Base-by-base conservation (phyloP, 2,113 vertebrate species). In the Poeciliopsis occidentalis region DNA sequence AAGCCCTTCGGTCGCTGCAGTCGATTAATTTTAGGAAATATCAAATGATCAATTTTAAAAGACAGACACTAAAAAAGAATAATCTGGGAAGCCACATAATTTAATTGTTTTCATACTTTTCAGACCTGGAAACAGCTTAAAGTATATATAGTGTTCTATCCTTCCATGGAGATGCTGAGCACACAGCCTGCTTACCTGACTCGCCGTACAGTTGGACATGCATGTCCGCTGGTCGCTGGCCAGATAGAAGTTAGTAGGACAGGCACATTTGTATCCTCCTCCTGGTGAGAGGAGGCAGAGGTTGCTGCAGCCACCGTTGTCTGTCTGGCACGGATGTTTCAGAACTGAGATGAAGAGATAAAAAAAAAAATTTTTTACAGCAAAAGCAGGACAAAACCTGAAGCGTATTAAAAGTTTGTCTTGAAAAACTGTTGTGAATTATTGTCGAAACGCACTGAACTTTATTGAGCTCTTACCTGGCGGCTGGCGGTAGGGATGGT, bases 201-300 rank as follows among this genome's bases (percentile, higher is more conserved):
- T 99, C 27, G 98, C 97, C 0, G 98, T 99, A 79, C 98, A 99
- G 94, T 99, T 99, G 88, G 98, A 99, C 91, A 99, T 95, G 12
- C 98, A 99, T 65, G 95, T 97, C 44, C 91, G 96, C 41, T 96
- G 96, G 0, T 99, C 97, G 0, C 87, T 89, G 22, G 97, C 96
- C 94, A 99, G 92, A 87, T 98, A 99, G 94, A 99, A 99, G 91
- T 98, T 99, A 89, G 97, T 98, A 79, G 98, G 98, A 85, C 98
- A 99, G 57, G 97, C 97, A 30, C 97, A 99, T 62, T 96, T 97
- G 92, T 96, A 96, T 5, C 95, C 94, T 2, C 96, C 97, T 0
- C 95, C 96, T 0, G 98, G 98, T 0, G 97, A 96, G 34, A 99
- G 95, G 54, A 99, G 95, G 81, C 98, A 99, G 64, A 99, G 95